phyloP scores from a whole-genome alignment of 2,797 vertebrate genomes.

The Triplophysa bombifrons region DNA sequence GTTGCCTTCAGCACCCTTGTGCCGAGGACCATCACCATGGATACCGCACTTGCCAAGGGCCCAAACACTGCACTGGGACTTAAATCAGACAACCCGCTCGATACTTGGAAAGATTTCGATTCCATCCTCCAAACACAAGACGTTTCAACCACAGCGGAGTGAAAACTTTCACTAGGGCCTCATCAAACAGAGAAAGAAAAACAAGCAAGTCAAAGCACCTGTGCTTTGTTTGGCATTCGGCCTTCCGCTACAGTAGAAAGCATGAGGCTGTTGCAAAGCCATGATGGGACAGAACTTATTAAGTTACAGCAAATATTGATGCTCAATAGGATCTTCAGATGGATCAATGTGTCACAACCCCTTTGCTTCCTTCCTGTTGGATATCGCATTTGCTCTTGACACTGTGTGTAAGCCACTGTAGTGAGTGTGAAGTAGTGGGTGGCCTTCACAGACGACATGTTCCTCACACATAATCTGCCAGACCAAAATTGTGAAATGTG shows the following conservation, averaged over 20 bases:
- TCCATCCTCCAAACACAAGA: constrained; percentile 8
- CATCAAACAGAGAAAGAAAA: constrained; percentile 27
- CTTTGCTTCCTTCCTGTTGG: constrained; percentile 18
- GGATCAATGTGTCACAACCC: constrained; percentile 37
- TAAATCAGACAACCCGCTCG: neutral
- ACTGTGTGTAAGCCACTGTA: neutral
- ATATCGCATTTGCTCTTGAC: constrained; percentile 33
- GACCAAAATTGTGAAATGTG: constrained; percentile 30
- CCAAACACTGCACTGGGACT: constrained; percentile 18
- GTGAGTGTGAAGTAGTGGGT: constrained; percentile 42
- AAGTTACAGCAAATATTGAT: constrained; percentile 52
- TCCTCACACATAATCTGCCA: neutral
- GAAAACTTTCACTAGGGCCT: constrained; percentile 33
- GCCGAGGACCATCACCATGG: constrained; percentile 12
- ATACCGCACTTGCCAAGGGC: constrained; percentile 1
- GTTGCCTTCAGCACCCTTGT: constrained; percentile 35
- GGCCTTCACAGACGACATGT: constrained; percentile 33
- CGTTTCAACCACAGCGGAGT: neutral
- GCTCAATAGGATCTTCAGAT: constrained; percentile 21
- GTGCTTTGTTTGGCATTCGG: constrained; percentile 42
- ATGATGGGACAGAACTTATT: constrained; percentile 24
- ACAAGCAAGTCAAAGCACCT: constrained; percentile 43
- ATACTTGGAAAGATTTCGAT: constrained; percentile 21
- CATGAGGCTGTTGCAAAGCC: constrained; percentile 10
- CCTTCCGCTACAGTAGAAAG: constrained; percentile 13